Evolutionary conservation across 2,888 invertebrate genomes (phyloP).

Genomic region (Diaperis boleti): DNA sequence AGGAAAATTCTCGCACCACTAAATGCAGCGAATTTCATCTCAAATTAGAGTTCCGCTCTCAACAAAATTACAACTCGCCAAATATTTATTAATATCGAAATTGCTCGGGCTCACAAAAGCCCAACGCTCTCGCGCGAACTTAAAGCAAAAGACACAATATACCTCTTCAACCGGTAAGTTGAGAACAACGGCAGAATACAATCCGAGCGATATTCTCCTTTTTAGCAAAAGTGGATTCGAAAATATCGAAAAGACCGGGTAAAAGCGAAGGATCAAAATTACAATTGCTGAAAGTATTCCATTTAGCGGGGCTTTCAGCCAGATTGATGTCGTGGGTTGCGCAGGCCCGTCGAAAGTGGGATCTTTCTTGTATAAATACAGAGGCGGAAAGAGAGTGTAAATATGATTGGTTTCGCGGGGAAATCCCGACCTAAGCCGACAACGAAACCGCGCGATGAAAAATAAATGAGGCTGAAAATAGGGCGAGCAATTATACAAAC

Average conservation of each 20-base stretch:
- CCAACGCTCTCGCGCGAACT: neutral
- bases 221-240: neutral
- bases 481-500: too few species aligned
- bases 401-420: too few species aligned
- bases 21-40: too few species aligned
- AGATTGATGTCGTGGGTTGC: conserved; percentile 6
- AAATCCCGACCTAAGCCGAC: too few species aligned
- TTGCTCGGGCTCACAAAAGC: neutral
- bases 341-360: neutral
- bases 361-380: neutral
- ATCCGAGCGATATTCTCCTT: neutral
- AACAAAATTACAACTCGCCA: too few species aligned
- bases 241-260: neutral
- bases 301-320: conserved; percentile 6
- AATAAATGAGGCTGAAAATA: too few species aligned
- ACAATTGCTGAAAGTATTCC: neutral
- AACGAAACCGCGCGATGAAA: too few species aligned
- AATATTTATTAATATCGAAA: neutral
- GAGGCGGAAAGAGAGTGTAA: neutral
- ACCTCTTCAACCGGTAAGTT: too few species aligned
- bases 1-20: conserved; percentile 10
- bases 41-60: too few species aligned
- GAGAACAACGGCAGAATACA: neutral
- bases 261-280: neutral
- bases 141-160: neutral